These are phyloP conservation scores for Chamaea fasciata DNA, from an alignment of 2,113 vertebrate species.

Conservation along the genomic window DNA sequence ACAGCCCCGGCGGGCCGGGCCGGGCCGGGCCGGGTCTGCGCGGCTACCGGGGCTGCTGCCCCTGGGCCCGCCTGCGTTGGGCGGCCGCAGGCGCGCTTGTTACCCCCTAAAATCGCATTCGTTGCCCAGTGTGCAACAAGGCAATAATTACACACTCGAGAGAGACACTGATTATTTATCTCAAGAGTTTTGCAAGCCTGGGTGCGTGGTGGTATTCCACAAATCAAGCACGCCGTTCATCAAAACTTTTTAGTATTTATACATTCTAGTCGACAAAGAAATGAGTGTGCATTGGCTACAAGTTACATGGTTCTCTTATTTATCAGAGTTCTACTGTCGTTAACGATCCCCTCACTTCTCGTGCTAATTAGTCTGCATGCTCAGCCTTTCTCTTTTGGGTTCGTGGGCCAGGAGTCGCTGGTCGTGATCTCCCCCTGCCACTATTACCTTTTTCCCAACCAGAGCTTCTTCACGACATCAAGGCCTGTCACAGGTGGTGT, in stretches of 20 bases:
- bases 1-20: not conserved
- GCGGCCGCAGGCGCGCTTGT: too few species aligned
- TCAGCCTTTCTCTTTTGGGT: not conserved
- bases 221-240: not conserved
- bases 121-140: too few species aligned
- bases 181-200: not conserved
- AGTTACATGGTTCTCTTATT: not conserved
- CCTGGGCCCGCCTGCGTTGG: fast-evolving
- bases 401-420: not conserved
- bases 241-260: not conserved
- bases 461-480: not conserved
- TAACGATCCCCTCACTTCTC: not conserved
- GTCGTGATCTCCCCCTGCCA: not conserved
- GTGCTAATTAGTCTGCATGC: not conserved
- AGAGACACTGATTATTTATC: not conserved
- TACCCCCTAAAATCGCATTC: too few species aligned
- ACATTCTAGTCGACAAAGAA: not conserved
- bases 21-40: not conserved
- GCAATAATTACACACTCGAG: not conserved
- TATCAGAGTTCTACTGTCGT: too few species aligned
- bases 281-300: not conserved
- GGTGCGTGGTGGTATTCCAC: not conserved
- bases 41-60: not conserved
- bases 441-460: not conserved
- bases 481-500: not conserved